A percentile compares a stretch with the other conserved stretches of the same genome.
Evolutionary conservation across 2,113 vertebrate species (phyloP).

Genomic region (Fulica atra): DNA sequence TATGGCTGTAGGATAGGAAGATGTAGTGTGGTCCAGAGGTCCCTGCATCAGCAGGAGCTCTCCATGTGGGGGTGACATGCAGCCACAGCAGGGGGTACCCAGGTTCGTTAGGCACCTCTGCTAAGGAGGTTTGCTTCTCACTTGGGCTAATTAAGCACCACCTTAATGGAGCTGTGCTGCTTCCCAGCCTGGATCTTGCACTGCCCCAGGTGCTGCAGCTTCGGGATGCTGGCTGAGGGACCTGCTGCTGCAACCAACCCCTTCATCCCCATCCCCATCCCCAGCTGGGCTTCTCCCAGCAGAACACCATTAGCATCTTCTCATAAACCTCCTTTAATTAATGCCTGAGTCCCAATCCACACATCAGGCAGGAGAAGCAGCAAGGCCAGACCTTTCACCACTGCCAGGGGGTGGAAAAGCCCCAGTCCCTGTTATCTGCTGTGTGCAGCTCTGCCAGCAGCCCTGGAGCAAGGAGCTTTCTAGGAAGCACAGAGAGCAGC

Average conservation of each 20-base stretch:
- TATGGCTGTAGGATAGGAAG: background rate
- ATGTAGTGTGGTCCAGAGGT: rapidly evolving
- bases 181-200: background rate
- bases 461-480: background rate
- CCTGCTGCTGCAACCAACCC: background rate
- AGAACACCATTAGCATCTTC: rapidly evolving
- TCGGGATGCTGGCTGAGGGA: background rate
- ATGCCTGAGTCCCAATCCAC: background rate
- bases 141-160: background rate
- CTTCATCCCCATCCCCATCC: background rate
- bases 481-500: background rate
- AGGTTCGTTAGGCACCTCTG: background rate
- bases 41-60: background rate
- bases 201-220: background rate
- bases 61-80: background rate
- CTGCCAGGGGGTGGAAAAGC: background rate
- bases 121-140: background rate
- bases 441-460: background rate
- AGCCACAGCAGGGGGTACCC: background rate
- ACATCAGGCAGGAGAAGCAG: background rate
- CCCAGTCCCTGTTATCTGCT: background rate
- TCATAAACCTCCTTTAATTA: background rate
- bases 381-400: background rate
- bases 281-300: background rate
- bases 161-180: background rate